phyloP scores from a whole-genome alignment of 2,888 invertebrate genomes.

The Pristionchus japonicus region DNA sequence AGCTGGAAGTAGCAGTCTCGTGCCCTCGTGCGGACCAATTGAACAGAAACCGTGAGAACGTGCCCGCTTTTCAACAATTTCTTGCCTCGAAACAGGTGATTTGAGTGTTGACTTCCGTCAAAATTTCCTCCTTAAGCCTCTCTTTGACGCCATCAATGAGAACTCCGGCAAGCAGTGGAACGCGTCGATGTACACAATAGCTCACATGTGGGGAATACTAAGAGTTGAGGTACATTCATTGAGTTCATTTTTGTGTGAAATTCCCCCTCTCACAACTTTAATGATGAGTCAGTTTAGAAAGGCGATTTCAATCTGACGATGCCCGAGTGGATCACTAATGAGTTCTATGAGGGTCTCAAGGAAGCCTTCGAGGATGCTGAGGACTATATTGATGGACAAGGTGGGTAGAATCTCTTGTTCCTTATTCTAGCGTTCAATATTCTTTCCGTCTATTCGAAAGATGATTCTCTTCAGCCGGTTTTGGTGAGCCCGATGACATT shows the following conservation, averaged over 20 bases:
- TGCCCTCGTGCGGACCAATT: constrained; percentile 20
- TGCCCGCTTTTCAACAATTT: not conserved
- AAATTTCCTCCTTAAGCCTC: not conserved
- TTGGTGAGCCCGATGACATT: constrained; percentile 46
- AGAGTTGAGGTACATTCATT: not conserved
- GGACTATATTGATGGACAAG: constrained; percentile 8
- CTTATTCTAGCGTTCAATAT: no score
- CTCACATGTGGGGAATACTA: not conserved
- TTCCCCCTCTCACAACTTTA: no score
- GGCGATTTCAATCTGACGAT: constrained; percentile 38
- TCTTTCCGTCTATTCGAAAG: no score
- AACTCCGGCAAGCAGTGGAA: not conserved
- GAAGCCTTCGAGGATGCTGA: not conserved
- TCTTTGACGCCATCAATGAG: not conserved
- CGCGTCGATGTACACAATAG: not conserved
- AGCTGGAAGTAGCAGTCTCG: constrained; percentile 10
- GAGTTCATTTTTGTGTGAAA: not conserved
- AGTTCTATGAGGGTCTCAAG: not conserved
- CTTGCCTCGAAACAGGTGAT: constrained; percentile 28
- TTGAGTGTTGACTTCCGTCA: not conserved
- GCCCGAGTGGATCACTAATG: constrained; percentile 40
- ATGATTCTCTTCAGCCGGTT: constrained; percentile 45
- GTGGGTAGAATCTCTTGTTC: not conserved
- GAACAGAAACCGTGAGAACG: not conserved
- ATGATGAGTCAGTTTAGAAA: no score